Evolutionary conservation across 2,888 invertebrate species (phyloP), one percentile per base, ranked within the genome.

Genomic region (Drosophila subsilvestris): DNA sequence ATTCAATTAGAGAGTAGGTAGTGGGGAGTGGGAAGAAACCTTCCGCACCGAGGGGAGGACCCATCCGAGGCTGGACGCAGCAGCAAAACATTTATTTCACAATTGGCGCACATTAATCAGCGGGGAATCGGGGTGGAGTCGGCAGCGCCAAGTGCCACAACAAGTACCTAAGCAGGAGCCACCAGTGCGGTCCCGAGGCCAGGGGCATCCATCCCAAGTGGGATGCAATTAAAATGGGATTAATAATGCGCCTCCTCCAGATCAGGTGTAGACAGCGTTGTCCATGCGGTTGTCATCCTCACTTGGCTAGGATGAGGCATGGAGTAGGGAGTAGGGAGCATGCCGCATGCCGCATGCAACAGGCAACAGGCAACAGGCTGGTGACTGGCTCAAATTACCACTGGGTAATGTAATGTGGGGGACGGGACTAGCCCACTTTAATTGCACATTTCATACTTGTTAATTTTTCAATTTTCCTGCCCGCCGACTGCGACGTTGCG

Each of bases 361-460:
- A 32, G 32, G 32, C 25, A 25, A 1, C 25, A 25, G 1, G 7
- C 25, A 25, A 4, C 27, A 27, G 27, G 8, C 37, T 37, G 37
- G 37, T 37, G n/a, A 37, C 14, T 37, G 37, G 37, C 60, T 83
- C 76, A 66, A 29, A 80, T 83, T 80, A 80, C 80, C 58, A 57
- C 58, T 63, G 49, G 63, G 59, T 63, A 73, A 65, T 75, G 59
- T 63, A 73, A 65, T 75, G 79, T 76, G 69, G 63, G 63, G 63
- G 60, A 53, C 63, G 53, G 58, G 61, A 44, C 63, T 56, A 65
- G 44, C 81, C 76, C 78, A 81, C 80, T 89, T 90, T 90, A 90
- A 90, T 90, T 90, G 90, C 89, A 90, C 89, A 83, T 90, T 90
- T 90, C 90, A 88, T 89, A 90, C 82, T 86, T 90, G 90, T 90